Percentiles rank a stretch among this genome's conserved stretches.
Evolutionary conservation across 2,113 vertebrate species (phyloP).

Genomic region (Boleophthalmus pectinirostris): DNA sequence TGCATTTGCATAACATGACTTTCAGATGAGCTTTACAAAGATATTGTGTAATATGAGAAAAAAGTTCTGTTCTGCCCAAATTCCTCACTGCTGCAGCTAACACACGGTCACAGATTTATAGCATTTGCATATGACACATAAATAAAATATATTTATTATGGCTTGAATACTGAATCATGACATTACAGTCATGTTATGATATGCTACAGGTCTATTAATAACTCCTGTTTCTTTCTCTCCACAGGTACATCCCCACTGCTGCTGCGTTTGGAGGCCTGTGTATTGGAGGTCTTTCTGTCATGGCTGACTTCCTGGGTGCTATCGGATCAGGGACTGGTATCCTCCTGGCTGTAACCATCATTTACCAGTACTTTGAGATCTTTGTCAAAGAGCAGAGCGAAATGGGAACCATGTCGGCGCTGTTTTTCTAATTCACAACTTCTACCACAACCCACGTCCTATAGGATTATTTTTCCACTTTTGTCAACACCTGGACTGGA

Average conservation of each 20-base stretch:
- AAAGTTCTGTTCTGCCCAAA: too few relatives aligned
- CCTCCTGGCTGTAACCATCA: constrained; percentile 95
- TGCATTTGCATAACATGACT: too few relatives aligned
- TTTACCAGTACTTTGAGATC: constrained; percentile 99
- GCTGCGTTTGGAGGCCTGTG: constrained; percentile 97
- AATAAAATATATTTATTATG: too few relatives aligned
- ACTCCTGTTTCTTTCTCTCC: background rate
- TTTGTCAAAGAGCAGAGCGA: constrained; percentile 99
- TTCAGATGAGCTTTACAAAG: too few relatives aligned
- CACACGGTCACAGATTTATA: too few relatives aligned
- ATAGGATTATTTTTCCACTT: constrained; percentile 39
- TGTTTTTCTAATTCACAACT: constrained; percentile 86
- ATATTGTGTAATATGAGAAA: too few relatives aligned
- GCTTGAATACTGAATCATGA: too few relatives aligned
- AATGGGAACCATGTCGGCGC: constrained; percentile 95
- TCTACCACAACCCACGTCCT: constrained; percentile 1
- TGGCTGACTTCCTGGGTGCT: constrained; percentile 96
- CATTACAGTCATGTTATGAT: too few relatives aligned
- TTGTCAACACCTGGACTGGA: constrained; percentile 42
- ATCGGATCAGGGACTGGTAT: constrained; percentile 99
- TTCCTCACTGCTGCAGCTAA: too few relatives aligned
- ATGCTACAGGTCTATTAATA: too few relatives aligned
- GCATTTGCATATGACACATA: too few relatives aligned
- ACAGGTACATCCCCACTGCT: constrained; percentile 96
- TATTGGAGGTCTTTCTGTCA: constrained; percentile 94